Percentiles rank a stretch among this genome's conserved stretches.
Evolutionary conservation across 2,797 vertebrate genomes (phyloP).

Genomic region (Propithecus deckenii): DNA sequence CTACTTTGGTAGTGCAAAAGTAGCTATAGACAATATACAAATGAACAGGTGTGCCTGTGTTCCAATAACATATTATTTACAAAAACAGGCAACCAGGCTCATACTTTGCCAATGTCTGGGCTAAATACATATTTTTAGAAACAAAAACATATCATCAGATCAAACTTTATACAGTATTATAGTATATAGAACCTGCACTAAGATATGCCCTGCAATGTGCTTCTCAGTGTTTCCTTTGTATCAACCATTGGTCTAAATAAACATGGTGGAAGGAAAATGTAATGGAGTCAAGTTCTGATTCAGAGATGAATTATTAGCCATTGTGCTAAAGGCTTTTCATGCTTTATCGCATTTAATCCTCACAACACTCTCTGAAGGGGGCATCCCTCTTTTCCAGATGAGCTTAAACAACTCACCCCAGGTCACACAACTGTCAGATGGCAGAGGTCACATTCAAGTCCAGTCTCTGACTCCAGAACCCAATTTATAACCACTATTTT

Average conservation of each 20-base stretch:
- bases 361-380: neutral
- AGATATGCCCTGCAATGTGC: neutral
- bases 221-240: neutral
- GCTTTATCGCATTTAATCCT: neutral
- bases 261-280: neutral
- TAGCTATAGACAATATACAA: neutral
- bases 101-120: neutral
- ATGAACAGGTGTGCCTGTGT: neutral
- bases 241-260: neutral
- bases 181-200: neutral
- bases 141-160: neutral
- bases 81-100: neutral
- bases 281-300: neutral
- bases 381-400: neutral
- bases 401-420: neutral
- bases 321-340: neutral
- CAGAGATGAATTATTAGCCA: neutral
- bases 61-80: neutral
- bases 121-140: neutral
- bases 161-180: neutral
- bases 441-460: neutral
- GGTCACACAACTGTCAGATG: neutral
- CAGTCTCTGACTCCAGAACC: neutral
- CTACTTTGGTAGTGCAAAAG: neutral
- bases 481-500: neutral